Conservation (phyloP, 2,113 vertebrate genomes). For the Ailurus styani region DNA sequence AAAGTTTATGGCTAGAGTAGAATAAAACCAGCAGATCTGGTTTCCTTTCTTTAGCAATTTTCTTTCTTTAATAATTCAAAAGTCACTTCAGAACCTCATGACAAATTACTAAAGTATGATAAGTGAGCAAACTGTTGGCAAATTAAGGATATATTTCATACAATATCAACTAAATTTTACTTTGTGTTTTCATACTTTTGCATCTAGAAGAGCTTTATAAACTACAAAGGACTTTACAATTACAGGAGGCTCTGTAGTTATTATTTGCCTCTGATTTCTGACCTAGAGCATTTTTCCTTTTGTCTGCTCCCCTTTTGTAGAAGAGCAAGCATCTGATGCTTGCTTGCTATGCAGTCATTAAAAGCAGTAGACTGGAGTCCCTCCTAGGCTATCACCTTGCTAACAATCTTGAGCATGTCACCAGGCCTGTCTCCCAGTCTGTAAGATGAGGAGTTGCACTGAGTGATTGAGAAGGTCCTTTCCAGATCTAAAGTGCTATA, state of each 20-base stretch:
- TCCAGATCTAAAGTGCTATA: background rate
- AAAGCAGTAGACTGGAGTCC: background rate
- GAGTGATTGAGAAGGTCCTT: background rate
- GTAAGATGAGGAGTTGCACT: background rate
- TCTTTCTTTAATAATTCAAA: conserved; percentile 20
- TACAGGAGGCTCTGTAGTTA: background rate
- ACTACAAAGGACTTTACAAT: background rate
- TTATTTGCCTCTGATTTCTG: background rate
- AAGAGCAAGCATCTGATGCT: background rate
- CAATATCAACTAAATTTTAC: background rate
- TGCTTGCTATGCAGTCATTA: no score
- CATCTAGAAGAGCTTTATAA: background rate
- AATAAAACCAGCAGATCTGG: background rate
- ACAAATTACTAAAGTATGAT: background rate
- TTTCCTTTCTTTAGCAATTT: background rate
- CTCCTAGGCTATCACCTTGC: background rate
- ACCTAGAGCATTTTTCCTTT: background rate
- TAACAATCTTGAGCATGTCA: background rate
- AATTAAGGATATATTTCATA: background rate
- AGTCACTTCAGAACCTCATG: background rate
- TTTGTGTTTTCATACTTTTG: background rate
- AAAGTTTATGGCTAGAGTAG: background rate
- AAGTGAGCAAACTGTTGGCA: background rate
- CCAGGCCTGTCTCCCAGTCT: background rate
- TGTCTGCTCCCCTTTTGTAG: background rate